Conservation (phyloP, 2,888 invertebrate species). For the Trypoxylon attenuatum region DNA sequence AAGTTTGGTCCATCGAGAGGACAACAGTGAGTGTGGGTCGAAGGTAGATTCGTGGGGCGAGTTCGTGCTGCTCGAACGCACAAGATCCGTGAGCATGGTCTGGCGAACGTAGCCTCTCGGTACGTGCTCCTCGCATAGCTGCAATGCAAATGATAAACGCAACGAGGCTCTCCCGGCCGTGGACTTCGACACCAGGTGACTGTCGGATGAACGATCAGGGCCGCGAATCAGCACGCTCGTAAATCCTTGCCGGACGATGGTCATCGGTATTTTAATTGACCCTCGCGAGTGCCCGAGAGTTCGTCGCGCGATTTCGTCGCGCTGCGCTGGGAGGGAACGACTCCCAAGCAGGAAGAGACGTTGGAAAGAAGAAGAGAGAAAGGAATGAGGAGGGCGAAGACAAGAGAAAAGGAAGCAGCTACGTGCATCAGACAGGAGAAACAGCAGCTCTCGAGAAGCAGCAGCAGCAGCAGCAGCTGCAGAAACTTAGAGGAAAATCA, state of each 20-base stretch:
- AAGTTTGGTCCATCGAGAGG: no score
- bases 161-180: slow-evolving; percentile 21
- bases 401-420: background rate
- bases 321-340: slow-evolving; percentile 10
- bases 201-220: slow-evolving; percentile 46
- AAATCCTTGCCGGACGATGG: slow-evolving; percentile 44
- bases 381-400: background rate
- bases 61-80: background rate
- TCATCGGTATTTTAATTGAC: slow-evolving; percentile 52
- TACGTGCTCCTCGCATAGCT: no score
- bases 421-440: slow-evolving; percentile 12
- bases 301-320: slow-evolving; percentile 47
- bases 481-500: slow-evolving; percentile 53
- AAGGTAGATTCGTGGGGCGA: background rate
- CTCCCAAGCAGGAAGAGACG: background rate
- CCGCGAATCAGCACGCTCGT: slow-evolving; percentile 42
- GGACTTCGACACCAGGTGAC: slow-evolving; percentile 44
- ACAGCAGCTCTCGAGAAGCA: slow-evolving; percentile 10
- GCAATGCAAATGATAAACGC: slow-evolving; percentile 48
- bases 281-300: slow-evolving; percentile 36
- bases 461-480: slow-evolving; percentile 11
- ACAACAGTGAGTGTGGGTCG: background rate
- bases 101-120: no score
- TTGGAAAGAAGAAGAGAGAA: background rate
- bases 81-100: no score